Base-by-base conservation (phyloP, 1,140 invertebrate genomes). In the Lineus longissimus region DNA sequence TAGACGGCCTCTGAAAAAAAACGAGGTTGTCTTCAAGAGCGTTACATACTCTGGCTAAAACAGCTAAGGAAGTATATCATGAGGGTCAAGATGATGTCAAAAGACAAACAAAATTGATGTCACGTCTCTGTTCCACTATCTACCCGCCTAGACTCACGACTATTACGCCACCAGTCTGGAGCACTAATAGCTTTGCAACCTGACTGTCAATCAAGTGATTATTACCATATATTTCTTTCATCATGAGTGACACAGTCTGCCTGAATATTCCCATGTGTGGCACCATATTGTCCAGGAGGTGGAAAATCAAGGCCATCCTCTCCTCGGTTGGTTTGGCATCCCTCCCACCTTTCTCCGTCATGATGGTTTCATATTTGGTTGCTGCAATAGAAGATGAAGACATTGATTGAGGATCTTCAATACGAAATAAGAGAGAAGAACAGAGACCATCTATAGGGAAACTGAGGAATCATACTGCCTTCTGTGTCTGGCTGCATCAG, bases 141-240 rank as follows among this genome's bases (percentile, higher is more conserved):
- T 31, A 17, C 15, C 56, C 11, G 9, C 19, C 15, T 33, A 13
- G 17, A 11, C 13, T 33, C 25, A 58, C 15, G 7, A 58, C 13
- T 11, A 15, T 13, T 11, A 6, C 6, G 11, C 23, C 11, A 9
- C 11, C 29, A 11, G 25, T 60, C 17, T 19, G 25, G 19, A 61
- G 36, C 17, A 17, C 19, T 11, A 63, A 25, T 9, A 22, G 25
- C 9, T 19, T 30, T 17, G 61, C 30, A 30, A 61, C 13, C 19
- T 47, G n/a, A 58, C 27, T 15, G 25, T 58, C 19, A 58, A 4
- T 22, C 58, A 55, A 60, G n/a, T 56, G 47, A 0, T 45, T 59
- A 59, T 67, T 71, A 79, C 79, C 74, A 68, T 72, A 77, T 6
- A 81, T 65, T 63, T 81, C 79, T 67, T 78, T 70, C 40, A 76